Conservation (phyloP, 2,113 vertebrate species). For the Cavia aperea region DNA sequence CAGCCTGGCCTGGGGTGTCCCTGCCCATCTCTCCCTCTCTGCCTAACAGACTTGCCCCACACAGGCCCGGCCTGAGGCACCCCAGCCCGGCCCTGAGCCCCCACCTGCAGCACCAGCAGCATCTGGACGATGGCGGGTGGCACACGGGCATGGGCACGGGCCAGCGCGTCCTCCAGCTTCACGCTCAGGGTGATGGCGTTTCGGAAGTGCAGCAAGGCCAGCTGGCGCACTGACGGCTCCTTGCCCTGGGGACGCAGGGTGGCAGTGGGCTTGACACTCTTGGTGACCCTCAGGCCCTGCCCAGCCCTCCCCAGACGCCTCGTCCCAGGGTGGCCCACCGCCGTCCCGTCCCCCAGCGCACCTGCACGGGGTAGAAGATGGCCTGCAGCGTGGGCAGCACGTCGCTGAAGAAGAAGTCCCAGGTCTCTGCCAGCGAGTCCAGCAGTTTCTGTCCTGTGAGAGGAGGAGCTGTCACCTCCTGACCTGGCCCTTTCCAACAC, state of each 20-base stretch:
- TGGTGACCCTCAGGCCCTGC: neutral
- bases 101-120: conserved; percentile 93
- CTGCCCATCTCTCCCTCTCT: too few species aligned
- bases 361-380: conserved; percentile 98
- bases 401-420: conserved; percentile 98
- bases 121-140: conserved; percentile 94
- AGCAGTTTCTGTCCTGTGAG: conserved; percentile 93
- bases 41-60: neutral
- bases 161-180: conserved; percentile 89
- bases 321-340: neutral
- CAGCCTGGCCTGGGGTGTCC: too few species aligned
- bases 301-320: neutral
- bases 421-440: conserved; percentile 95
- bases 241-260: conserved; percentile 75
- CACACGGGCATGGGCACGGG: conserved; percentile 85
- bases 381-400: conserved; percentile 95
- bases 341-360: neutral
- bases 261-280: neutral
- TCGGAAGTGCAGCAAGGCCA: conserved; percentile 92
- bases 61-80: accelerated
- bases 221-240: conserved; percentile 86
- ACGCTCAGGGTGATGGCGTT: conserved; percentile 92
- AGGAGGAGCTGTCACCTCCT: neutral
- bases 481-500: accelerated
- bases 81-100: neutral